Evolutionary conservation across 2,888 invertebrate genomes (phyloP).

Genomic region (Stenodema calcarata): DNA sequence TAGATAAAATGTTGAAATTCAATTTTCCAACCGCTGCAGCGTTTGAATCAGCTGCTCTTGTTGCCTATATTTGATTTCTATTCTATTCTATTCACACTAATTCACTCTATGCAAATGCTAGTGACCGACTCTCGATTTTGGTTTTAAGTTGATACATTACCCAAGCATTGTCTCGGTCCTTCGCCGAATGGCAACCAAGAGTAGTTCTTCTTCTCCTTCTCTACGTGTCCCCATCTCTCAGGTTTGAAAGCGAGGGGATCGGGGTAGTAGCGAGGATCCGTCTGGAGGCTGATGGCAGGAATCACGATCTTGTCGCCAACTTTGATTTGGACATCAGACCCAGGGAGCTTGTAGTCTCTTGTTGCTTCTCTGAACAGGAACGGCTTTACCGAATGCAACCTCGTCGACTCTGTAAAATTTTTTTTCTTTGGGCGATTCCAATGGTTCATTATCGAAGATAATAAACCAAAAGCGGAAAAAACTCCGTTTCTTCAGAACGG

Average conservation of each 20-base stretch:
- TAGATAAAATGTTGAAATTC: no score
- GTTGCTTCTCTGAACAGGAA: constrained; percentile 39
- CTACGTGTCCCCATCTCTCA: constrained; percentile 17
- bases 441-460: no score
- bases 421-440: no score
- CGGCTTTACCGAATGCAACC: constrained; percentile 30
- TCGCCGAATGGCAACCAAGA: constrained; percentile 45
- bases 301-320: constrained; percentile 36
- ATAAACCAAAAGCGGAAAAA: no score
- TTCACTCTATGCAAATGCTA: no score
- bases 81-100: no score
- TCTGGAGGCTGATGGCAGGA: constrained; percentile 25
- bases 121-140: no score
- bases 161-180: constrained; percentile 41
- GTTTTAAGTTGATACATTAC: background rate
- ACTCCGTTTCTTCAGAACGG: no score
- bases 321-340: background rate
- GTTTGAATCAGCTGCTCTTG: no score
- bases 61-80: no score
- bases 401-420: constrained; percentile 33
- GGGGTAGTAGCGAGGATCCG: constrained; percentile 33
- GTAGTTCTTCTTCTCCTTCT: background rate
- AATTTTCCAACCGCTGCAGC: no score
- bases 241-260: constrained; percentile 37
- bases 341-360: constrained; percentile 17